Evolutionary conservation across 2,888 invertebrate species (phyloP).

Genomic region (Pyrrhosoma nymphula): DNA sequence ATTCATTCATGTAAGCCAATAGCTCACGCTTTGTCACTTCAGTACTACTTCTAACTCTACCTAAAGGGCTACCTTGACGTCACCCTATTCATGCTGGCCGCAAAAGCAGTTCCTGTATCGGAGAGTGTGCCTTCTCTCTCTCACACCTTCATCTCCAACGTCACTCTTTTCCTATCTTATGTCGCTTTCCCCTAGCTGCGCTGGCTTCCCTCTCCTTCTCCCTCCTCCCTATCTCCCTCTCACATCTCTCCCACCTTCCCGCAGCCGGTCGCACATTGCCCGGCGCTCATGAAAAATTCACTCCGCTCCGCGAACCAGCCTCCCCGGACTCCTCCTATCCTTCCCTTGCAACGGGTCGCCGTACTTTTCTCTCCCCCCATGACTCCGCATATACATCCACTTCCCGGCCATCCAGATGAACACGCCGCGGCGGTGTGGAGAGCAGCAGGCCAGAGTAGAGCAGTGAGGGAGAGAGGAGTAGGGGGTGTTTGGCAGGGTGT

Average conservation of each 20-base stretch:
- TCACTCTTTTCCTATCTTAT: neutral
- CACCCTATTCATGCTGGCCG: neutral
- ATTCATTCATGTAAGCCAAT: too few relatives aligned
- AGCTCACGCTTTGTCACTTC: too few relatives aligned
- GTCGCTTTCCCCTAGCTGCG: neutral
- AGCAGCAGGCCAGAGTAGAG: neutral
- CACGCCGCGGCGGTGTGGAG: slow-evolving; percentile 10
- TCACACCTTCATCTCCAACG: neutral
- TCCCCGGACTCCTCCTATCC: neutral
- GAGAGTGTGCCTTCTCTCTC: neutral
- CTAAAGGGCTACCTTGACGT: neutral
- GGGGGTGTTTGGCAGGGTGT: neutral
- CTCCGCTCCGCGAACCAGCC: neutral
- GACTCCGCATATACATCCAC: slow-evolving; percentile 68
- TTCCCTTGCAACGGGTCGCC: neutral
- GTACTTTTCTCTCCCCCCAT: neutral
- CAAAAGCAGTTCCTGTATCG: neutral
- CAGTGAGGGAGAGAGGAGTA: neutral
- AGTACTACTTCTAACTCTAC: too few relatives aligned
- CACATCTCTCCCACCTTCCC: neutral
- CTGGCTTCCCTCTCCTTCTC: neutral
- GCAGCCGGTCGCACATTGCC: slow-evolving; percentile 54
- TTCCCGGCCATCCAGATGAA: slow-evolving; percentile 61
- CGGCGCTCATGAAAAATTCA: slow-evolving; percentile 61
- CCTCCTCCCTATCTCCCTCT: neutral